Base-by-base conservation (phyloP, 2,113 vertebrate genomes). In the Ailurus styani region DNA sequence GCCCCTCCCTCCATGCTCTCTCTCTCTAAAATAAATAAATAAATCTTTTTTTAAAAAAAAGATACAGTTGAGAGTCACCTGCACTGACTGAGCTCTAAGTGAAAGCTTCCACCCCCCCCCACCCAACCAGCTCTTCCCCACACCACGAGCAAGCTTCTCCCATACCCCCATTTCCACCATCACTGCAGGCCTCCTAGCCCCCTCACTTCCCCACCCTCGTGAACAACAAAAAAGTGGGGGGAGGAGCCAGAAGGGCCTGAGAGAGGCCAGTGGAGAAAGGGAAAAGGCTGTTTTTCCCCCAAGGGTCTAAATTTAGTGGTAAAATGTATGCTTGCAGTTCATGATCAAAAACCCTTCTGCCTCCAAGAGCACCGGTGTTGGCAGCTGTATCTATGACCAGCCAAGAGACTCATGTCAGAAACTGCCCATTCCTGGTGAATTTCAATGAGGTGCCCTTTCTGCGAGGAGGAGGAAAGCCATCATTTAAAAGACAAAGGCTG, bases 401-500 rank as follows among this genome's bases (percentile, higher is more conserved):
- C 29, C 55, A 34, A 54, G 75, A 93, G 85, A 62, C 50, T 78
- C 88, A 6, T 93, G 75, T 78, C 64, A 92, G 88, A 94, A 97
- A 50, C 87, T 66, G 68, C 68, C 90, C 93, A 40, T 94, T 97
- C 85, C 90, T 75, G 29, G 54, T 90, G 97, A 96, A 97, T 98
- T 97, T 93, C 94, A 96, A 90, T 95, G 93, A 96, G 70, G n/a
- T 87, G 57, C 31, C 20, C 93, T 96, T 96, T 87, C 90, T 85
- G 64, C 17, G 13, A 64, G 34, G 83, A 93, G 21, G 54, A 87
- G 29, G 37, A 93, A 91, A 89, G 37, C 21, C 89, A 82, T 82
- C 68, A 29, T 85, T 81, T 96, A 91, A 96, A 88, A 96, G 47
- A 85, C 4, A 0, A 91, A 87, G 79, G 47, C 78, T 34, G 68